Evolutionary conservation across 1,140 invertebrate genomes (phyloP), one percentile per base, ranked within the genome.

Genomic region (Pteromalus puparum): DNA sequence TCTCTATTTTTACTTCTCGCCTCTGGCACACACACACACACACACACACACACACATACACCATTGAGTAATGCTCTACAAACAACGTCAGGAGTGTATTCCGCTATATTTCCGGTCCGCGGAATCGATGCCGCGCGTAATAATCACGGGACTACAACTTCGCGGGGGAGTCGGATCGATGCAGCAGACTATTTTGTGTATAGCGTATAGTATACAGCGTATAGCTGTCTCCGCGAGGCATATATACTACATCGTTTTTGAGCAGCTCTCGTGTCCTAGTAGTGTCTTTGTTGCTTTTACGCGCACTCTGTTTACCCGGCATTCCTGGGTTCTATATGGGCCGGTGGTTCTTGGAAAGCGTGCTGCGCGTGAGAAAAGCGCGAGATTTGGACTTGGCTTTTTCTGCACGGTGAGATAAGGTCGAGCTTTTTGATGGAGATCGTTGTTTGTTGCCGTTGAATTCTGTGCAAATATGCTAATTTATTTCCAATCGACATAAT

Each of bases 301-400:
- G 30, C 30, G 30, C 30, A 46, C 26, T 48, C 30, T 82, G 81
- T 82, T 82, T 76, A 82, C 81, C 74, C 67, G 34, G 61, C 73
- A 65, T 75, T 82, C 34, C 24, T 30, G 26, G 46, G 21, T 38
- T n/a, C 6, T 15, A 15, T 7, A 18, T 67, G 53, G 9, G 53
- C 9, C 12, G 21, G 48, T 21, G 53, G 21, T 61, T 61, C 53
- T 42, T 7, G 10, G 38, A 42, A 42, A 42, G 10, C 10, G 6
- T 12, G 38, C 38, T 12, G 9, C 38, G 38, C 30, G 10, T 15
- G 53, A 61, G 53, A 61, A 61, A 7, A 61, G 26, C 26, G 68
- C 68, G 28, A 12, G 3, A 28, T n/a, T 42, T 4, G 53, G 53
- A 61, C 18, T n/a, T 5, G 6, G 21, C 53, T 21, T 18, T 53